These are phyloP conservation scores for Epinotia ramella DNA, from an alignment of 2,888 invertebrate species.

Conservation along the genomic window DNA sequence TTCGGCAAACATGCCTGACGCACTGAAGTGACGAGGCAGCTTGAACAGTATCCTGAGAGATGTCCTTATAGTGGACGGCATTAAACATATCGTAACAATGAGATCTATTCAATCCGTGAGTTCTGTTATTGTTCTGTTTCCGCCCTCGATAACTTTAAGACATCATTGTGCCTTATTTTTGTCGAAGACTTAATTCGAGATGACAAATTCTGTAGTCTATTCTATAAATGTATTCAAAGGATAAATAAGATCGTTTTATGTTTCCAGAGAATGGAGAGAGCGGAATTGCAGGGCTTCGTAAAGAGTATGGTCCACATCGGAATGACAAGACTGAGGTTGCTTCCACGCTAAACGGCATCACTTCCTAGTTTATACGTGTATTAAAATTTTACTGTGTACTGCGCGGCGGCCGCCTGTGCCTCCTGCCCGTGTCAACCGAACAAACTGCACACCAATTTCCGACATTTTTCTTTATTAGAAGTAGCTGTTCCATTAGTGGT, in stretches of 20 bases:
- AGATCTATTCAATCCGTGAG: too few relatives aligned
- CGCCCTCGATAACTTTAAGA: neutral
- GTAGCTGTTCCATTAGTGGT: slow-evolving; percentile 4
- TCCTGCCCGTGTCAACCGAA: slow-evolving; percentile 57
- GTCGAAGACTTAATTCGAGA: neutral
- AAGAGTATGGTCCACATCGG: slow-evolving; percentile 76
- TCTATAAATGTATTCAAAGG: neutral
- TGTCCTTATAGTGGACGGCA: neutral
- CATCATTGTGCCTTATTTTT: neutral
- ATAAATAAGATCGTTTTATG: slow-evolving; percentile 20
- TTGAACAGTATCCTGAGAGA: too few relatives aligned
- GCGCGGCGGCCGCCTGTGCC: slow-evolving; percentile 62
- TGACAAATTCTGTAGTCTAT: neutral
- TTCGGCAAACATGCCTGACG: too few relatives aligned
- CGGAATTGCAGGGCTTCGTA: slow-evolving; percentile 65
- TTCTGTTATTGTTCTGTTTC: too few relatives aligned
- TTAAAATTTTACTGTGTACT: slow-evolving; percentile 69
- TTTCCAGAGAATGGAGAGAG: slow-evolving; percentile 64
- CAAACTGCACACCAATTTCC: slow-evolving; percentile 29
- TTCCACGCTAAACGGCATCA: slow-evolving; percentile 74
- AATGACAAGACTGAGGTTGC: slow-evolving; percentile 83
- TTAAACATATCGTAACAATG: neutral
- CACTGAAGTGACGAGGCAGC: too few relatives aligned
- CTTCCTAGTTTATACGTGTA: slow-evolving; percentile 73
- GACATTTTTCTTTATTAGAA: neutral